Evolutionary conservation across 2,113 vertebrate species (phyloP).

Genomic region (Engraulis encrasicolus): DNA sequence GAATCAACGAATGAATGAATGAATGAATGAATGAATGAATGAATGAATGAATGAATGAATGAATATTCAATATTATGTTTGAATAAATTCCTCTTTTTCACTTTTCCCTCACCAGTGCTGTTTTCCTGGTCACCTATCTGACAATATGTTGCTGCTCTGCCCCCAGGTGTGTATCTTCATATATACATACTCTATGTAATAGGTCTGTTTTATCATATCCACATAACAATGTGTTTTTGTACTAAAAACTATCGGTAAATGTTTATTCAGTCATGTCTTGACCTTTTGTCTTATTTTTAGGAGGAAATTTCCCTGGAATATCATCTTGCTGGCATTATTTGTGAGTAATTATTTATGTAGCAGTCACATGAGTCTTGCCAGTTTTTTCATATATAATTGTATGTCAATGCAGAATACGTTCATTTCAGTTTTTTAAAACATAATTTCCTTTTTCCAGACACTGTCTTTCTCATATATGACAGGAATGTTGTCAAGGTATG

Average conservation of each 20-base stretch:
- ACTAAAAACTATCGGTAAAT: no score
- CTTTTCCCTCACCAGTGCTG: conserved; percentile 72
- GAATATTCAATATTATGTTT: background rate
- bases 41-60: background rate
- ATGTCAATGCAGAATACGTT: background rate
- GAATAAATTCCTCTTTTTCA: background rate
- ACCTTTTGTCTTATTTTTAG: conserved; percentile 62
- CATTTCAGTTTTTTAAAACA: background rate
- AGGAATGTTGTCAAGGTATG: conserved; percentile 90
- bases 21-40: background rate
- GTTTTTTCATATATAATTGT: conserved; percentile 12
- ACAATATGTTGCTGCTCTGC: conserved; percentile 87
- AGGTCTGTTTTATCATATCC: background rate
- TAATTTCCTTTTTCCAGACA: conserved; percentile 76
- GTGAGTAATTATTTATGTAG: conserved; percentile 78
- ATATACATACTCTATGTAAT: background rate
- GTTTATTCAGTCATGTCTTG: no score
- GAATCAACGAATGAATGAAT: background rate
- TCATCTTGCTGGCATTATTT: conserved; percentile 89
- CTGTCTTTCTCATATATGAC: conserved; percentile 94
- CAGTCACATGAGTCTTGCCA: background rate
- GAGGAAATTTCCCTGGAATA: conserved; percentile 92
- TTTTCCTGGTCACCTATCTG: conserved; percentile 93
- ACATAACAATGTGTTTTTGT: no score
- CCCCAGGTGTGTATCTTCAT: conserved; percentile 78